Base-by-base conservation (phyloP, 2,113 vertebrate genomes). In the Pteruthius melanotis region DNA sequence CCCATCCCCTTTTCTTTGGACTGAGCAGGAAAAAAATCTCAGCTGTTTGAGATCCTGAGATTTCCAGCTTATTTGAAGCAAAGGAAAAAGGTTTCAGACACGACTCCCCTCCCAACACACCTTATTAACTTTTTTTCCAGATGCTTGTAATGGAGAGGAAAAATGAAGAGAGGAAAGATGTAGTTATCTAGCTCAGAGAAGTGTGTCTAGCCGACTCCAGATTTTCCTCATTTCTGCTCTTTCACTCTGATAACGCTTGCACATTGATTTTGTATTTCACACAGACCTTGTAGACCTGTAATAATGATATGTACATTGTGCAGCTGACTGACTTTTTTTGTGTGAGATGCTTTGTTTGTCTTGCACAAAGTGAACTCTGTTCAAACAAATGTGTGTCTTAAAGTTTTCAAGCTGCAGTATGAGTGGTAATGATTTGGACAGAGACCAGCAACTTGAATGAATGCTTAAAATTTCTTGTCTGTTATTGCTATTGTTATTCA, bases 111-210 rank as follows among this genome's bases (percentile, higher is more conserved):
- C 66, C 40, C 52, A 65, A 91, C 57, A 94, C 84, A 97, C 84
- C 74, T 91, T 89, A 79, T 84, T 94, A 35, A 52, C 89, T 91
- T 84, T 93, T 86, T 82, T 75, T 15, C 81, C 90, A 91, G 74
- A 87, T 95, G 87, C 81, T 93, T 87, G 65, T 78, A 82, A 70
- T 52, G 27, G 57, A 76, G 52, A 91, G 65, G 40, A 89, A 94
- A 93, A 95, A 95, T 87, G 87, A 93, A 68, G 89, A 93, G 72
- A 91, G 21, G 60, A 66, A 95, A 91, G 76, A 91, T n/a, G 57
- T 66, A 60, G 90, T 82, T 97, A 93, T 94, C 92, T 95, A 94
- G 53, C 82, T 82, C 30, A 75, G 72, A 87, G 72, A 94, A 89
- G 91, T 52, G 64, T 81, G 83, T 15, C 56, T 89, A 65, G 76